Base-by-base conservation (phyloP, 2,888 invertebrate species). In the Margaritifera margaritifera region DNA sequence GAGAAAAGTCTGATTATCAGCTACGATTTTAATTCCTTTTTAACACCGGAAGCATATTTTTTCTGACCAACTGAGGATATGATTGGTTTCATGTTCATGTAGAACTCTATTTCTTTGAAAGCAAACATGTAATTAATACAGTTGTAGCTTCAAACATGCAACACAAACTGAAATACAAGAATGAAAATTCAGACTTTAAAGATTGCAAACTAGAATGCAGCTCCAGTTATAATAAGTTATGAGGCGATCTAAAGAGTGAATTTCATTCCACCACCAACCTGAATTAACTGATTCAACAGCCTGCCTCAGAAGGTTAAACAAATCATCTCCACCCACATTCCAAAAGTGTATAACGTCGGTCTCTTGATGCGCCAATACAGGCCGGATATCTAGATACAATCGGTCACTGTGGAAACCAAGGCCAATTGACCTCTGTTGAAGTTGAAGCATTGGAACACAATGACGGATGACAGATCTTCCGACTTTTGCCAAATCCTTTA, bases 381-480 rank as follows among this genome's bases (percentile, higher is more conserved):
- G 70, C 24, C 73, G 59, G 15, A 74, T 53, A 54, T 74, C 73
- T 6, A 74, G 27, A 54, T 74, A 74, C n/a, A 74, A 50, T 31
- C 56, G 52, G 56, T 70, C 70, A 22, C 18, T 42, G 55, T 74
- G 73, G 56, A 67, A 68, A 24, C 73, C 73, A 52, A 70, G 20
- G 2, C 73, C 73, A 2, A 74, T 51, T 20, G 58, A 64, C 31
- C 73, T 59, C 63, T 68, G 62, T 59, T 72, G 53, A 11, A 56
- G 65, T 20, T 68, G 56, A n/a, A 72, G 58, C 52, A 72, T 54
- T 6, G 68, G 61, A 22, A 64, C 64, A 31, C 72, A 72, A 20
- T 27, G 56, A 20, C 62, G 53, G 18, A 68, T 55, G n/a, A 68
- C n/a, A n/a, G 25, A 42, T 18, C 51, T 68, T n/a, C 55, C 67